These are phyloP conservation scores for Sinelater perroti DNA, from an alignment of 2,888 invertebrate species.

Conservation along the genomic window DNA sequence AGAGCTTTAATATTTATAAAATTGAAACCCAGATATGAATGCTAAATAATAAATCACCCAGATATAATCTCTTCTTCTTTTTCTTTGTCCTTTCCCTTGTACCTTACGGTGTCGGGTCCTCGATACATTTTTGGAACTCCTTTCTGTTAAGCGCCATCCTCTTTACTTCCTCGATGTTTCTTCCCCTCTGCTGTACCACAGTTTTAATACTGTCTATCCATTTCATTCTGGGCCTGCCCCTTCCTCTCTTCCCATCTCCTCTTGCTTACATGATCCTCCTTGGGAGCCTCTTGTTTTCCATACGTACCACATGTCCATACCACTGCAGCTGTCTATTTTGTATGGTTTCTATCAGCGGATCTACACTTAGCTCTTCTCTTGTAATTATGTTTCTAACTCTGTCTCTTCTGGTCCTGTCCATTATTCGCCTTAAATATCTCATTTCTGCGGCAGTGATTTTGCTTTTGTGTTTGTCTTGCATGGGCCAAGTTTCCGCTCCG, in stretches of 20 bases:
- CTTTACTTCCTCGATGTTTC: neutral
- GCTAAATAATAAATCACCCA: too few relatives aligned
- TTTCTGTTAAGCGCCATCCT: conserved; percentile 2
- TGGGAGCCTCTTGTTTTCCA: neutral
- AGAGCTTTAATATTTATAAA: too few relatives aligned
- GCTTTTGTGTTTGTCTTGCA: neutral
- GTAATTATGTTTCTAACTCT: neutral
- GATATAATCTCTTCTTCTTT: too few relatives aligned
- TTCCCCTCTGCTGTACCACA: neutral
- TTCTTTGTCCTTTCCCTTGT: conserved; percentile 2
- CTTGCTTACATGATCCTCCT: neutral
- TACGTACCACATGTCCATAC: conserved; percentile 6
- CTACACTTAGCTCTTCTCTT: neutral
- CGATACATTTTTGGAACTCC: conserved; percentile 1
- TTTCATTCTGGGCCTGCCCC: neutral
- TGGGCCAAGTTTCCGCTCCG: neutral
- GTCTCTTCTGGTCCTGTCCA: neutral
- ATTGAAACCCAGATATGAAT: too few relatives aligned
- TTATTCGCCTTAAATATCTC: neutral
- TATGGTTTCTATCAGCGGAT: neutral
- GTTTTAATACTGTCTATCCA: neutral
- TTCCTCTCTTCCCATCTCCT: neutral
- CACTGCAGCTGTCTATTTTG: conserved; percentile 2
- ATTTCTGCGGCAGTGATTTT: conserved; percentile 3
- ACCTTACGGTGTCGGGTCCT: neutral